A percentile compares a stretch with the other conserved stretches of the same genome.
Evolutionary conservation across 2,888 invertebrate genomes (phyloP).

Genomic region (Rhogogaster chlorosoma): DNA sequence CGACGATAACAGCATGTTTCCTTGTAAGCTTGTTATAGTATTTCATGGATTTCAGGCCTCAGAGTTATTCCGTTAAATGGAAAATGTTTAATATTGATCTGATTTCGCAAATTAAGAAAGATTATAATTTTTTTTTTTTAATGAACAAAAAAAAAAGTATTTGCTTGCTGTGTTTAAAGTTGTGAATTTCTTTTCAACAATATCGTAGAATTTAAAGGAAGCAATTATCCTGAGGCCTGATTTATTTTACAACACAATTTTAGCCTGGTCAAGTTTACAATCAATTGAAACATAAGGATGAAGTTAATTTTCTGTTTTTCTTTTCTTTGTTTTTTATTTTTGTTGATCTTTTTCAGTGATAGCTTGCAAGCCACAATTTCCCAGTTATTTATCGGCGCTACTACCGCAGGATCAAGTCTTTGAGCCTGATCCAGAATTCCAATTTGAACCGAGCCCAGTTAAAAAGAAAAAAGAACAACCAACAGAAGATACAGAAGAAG

Average conservation of each 20-base stretch:
- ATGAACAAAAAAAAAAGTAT: too few species aligned
- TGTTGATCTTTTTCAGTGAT: slow-evolving; percentile 84
- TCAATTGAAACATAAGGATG: neutral
- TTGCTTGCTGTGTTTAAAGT: too few species aligned
- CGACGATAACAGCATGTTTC: slow-evolving; percentile 93
- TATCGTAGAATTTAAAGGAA: too few species aligned
- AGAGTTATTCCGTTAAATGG: neutral
- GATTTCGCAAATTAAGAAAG: neutral
- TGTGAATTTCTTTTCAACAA: too few species aligned
- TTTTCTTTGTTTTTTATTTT: too few species aligned
- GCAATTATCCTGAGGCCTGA: neutral
- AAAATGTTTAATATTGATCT: neutral
- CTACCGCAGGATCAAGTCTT: slow-evolving; percentile 97
- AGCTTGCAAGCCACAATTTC: slow-evolving; percentile 90
- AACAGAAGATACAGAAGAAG: slow-evolving; percentile 66
- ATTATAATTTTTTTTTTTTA: too few species aligned
- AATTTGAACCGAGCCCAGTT: slow-evolving; percentile 71
- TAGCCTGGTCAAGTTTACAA: too few species aligned
- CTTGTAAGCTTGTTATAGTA: slow-evolving; percentile 82
- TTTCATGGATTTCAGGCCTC: neutral
- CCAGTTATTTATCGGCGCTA: slow-evolving; percentile 91
- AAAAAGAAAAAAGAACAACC: slow-evolving; percentile 74
- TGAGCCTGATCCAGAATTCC: slow-evolving; percentile 85
- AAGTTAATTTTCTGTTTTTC: neutral
- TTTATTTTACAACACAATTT: neutral